phyloP scores from a whole-genome alignment of 2,888 invertebrate genomes.

The Amitus sp. region DNA sequence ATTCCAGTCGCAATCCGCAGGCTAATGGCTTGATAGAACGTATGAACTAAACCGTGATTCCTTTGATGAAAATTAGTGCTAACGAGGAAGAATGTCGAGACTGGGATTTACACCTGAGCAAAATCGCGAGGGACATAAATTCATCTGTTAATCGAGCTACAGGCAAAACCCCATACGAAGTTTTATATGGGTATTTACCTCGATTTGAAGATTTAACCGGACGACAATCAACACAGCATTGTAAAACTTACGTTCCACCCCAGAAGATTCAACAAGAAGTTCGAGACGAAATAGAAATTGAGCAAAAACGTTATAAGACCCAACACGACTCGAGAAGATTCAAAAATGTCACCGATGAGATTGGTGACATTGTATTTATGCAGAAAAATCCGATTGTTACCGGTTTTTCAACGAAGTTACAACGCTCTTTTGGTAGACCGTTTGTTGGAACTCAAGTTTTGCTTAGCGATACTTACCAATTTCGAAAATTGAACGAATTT shows the following conservation, averaged over 20 bases:
- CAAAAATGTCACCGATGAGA: slow-evolving; percentile 1
- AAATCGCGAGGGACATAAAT: slow-evolving; percentile 30
- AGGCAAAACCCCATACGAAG: slow-evolving; percentile 26
- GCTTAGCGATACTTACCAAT: background rate
- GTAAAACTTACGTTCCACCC: slow-evolving; percentile 17
- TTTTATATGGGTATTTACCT: slow-evolving; percentile 30
- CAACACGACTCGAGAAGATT: background rate
- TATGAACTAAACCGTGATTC: slow-evolving; percentile 31
- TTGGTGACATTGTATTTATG: slow-evolving; percentile 2
- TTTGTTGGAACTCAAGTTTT: background rate
- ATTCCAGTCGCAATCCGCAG: slow-evolving; percentile 37
- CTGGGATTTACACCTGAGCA: slow-evolving; percentile 28
- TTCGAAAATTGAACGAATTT: background rate
- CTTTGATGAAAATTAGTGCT: slow-evolving; percentile 22
- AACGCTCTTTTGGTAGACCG: slow-evolving; percentile 1
- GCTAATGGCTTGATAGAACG: slow-evolving; percentile 40
- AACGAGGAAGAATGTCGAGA: slow-evolving; percentile 13
- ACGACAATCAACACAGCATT: background rate
- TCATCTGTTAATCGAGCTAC: slow-evolving; percentile 27
- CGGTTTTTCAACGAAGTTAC: slow-evolving; percentile 3
- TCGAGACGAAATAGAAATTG: background rate
- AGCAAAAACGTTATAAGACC: background rate
- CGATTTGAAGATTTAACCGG: slow-evolving; percentile 18
- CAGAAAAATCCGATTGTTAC: background rate
- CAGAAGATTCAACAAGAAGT: slow-evolving; percentile 2